Evolutionary conservation across 1,140 invertebrate genomes (phyloP).

Genomic region (Schlechtendalia chinensis): DNA sequence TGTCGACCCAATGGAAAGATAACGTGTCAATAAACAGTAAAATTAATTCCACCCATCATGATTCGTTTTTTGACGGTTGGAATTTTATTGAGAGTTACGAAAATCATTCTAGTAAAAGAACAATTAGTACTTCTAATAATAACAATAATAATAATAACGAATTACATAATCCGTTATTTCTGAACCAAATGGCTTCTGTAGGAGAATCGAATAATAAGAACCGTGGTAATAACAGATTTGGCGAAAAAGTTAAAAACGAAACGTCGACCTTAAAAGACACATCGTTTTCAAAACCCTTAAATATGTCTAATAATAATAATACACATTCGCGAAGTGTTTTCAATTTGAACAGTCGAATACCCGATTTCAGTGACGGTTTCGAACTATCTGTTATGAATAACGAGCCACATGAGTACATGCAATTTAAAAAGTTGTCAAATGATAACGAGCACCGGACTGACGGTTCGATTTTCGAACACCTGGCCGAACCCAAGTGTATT

Average conservation of each 20-base stretch:
- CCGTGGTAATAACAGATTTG: neutral
- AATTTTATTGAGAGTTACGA: slow-evolving; percentile 34
- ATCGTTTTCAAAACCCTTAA: neutral
- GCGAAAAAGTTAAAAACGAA: neutral
- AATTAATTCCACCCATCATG: neutral
- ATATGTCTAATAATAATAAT: neutral
- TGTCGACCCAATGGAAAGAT: slow-evolving; percentile 12
- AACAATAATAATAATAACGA: neutral
- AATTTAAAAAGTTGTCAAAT: slow-evolving; percentile 9
- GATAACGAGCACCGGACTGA: slow-evolving; percentile 19
- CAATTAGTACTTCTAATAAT: neutral
- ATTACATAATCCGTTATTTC: neutral
- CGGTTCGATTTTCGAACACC: slow-evolving; percentile 39
- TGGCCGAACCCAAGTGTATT: slow-evolving; percentile 4
- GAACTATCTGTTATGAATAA: neutral
- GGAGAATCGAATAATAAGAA: neutral
- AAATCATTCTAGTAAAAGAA: slow-evolving; percentile 24
- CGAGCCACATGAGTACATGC: neutral
- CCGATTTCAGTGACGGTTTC: slow-evolving; percentile 36
- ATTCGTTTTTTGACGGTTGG: slow-evolving; percentile 36
- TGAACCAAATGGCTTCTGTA: neutral
- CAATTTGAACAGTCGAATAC: slow-evolving; percentile 35
- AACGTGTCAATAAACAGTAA: slow-evolving; percentile 1
- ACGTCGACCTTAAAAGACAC: neutral
- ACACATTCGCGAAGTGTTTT: slow-evolving; percentile 18